A percentile compares a stretch with the other conserved stretches of the same genome.
Evolutionary conservation across 2,797 vertebrate genomes (phyloP).

Genomic region (Poecilia picta): DNA sequence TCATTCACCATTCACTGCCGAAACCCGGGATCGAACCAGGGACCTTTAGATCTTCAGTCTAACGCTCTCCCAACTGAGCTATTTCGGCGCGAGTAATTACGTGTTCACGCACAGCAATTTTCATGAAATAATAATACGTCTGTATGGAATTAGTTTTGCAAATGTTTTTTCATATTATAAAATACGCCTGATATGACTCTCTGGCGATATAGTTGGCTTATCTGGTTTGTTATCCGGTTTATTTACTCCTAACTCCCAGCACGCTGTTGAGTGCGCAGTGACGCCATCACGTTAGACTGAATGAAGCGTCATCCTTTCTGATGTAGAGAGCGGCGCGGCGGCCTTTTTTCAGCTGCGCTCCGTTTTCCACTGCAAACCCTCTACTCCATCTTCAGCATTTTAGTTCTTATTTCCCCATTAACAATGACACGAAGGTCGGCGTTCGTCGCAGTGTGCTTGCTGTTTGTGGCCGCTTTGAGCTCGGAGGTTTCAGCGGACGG

Average conservation of each 20-base stretch:
- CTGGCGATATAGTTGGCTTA: too few relatives aligned
- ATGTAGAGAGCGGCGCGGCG: conserved; percentile 67
- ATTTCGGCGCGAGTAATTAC: conserved; percentile 55
- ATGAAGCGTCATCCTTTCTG: conserved; percentile 83
- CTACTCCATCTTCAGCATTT: neutral
- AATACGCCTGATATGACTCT: neutral
- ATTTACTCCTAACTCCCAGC: neutral
- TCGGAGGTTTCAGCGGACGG: conserved; percentile 65
- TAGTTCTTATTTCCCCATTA: neutral
- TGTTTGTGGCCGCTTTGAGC: conserved; percentile 56
- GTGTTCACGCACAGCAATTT: accelerated
- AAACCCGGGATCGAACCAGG: conserved; percentile 74
- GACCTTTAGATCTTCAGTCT: conserved; percentile 77
- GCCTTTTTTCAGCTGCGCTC: conserved; percentile 71
- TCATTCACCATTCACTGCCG: conserved; percentile 20
- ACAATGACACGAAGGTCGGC: conserved; percentile 75
- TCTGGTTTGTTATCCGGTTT: neutral
- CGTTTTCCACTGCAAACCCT: conserved; percentile 18
- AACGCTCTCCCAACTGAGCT: conserved; percentile 78
- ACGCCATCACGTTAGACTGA: conserved; percentile 61
- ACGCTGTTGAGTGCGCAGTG: conserved; percentile 36
- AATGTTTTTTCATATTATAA: neutral
- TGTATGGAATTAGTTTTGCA: accelerated
- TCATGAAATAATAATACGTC: neutral
- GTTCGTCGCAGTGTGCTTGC: conserved; percentile 53